phyloP scores from a whole-genome alignment of 2,797 vertebrate genomes.

The Oreortyx pictus region DNA sequence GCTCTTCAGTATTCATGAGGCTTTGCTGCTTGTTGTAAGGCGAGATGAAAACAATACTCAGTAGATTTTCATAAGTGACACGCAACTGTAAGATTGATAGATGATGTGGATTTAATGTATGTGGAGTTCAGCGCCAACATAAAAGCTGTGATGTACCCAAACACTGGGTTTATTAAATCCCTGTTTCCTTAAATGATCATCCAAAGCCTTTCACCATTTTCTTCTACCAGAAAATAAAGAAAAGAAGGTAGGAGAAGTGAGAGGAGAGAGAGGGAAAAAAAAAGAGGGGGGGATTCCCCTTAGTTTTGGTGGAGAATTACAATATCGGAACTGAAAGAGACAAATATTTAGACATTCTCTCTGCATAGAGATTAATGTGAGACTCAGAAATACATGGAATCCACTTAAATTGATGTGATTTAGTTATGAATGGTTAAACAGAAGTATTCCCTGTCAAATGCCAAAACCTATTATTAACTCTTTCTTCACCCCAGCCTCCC shows the following conservation, averaged over 20 bases:
- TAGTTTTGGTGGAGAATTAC: constrained; percentile 50
- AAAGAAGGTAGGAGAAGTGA: constrained; percentile 8
- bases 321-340: constrained; percentile 46
- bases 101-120: constrained; percentile 83
- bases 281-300: not conserved
- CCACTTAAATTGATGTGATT: constrained; percentile 54
- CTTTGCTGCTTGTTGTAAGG: constrained; percentile 81
- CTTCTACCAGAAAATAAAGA: constrained; percentile 46
- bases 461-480: constrained; percentile 63
- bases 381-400: constrained; percentile 57
- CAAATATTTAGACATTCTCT: constrained; percentile 50
- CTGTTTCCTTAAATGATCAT: constrained; percentile 66
- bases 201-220: constrained; percentile 25
- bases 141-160: constrained; percentile 76
- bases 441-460: constrained; percentile 62
- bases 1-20: constrained; percentile 84
- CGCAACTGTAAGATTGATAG: constrained; percentile 84
- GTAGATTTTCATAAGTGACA: constrained; percentile 87
- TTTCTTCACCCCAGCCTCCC: not conserved
- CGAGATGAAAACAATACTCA: constrained; percentile 86
- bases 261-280: not conserved
- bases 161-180: constrained; percentile 67
- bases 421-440: constrained; percentile 64
- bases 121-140: constrained; percentile 80
- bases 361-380: constrained; percentile 49